Base-by-base conservation (phyloP, 2,113 vertebrate genomes). In the Pseudopipra pipra region DNA sequence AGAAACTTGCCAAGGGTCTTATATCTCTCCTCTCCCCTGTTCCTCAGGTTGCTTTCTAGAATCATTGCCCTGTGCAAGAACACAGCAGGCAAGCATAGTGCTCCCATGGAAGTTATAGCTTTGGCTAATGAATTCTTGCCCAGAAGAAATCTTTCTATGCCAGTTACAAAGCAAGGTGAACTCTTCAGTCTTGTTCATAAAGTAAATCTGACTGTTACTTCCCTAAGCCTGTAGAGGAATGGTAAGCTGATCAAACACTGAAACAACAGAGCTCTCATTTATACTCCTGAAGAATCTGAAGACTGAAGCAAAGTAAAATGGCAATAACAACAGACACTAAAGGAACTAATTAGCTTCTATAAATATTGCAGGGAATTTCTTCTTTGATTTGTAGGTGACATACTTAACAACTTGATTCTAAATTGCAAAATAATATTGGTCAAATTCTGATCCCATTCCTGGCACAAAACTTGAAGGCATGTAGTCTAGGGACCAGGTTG, bases 141-240 rank as follows among this genome's bases (percentile, higher is more conserved):
- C 76, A 55, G 35, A 75, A 78, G 43, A 89, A 81, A 75, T 20
- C 33, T 72, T 92, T 82, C 70, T 68, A 49, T 46, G 70, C 20
- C 80, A 58, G 8, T 63, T 68, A 65, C 43, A 95, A 86, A 67
- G 8, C 47, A 75, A 89, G 22, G 37, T 52, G 77, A 92, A 72
- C n/a, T 30, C 41, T 61, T 82, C 41, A 68, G 58, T 75, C 33
- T 25, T 33, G 27, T 46, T 91, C 30, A 54, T 54, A 56, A 59
- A 63, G 49, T 19, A 92, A 84, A 73, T 17, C 24, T 41, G 33
- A 43, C 15, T 74, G 52, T 43, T 63, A 67, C 39, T 77, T 76
- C 47, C 51, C 41, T 35, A 47, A 66, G 23, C 18, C 63, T 55
- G 18, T 14, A 74, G 39, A 78, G 30, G 33, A 87, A 61, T 19